These are phyloP conservation scores for Mycalesis mineus DNA, from an alignment of 2,888 invertebrate species.

Conservation along the genomic window DNA sequence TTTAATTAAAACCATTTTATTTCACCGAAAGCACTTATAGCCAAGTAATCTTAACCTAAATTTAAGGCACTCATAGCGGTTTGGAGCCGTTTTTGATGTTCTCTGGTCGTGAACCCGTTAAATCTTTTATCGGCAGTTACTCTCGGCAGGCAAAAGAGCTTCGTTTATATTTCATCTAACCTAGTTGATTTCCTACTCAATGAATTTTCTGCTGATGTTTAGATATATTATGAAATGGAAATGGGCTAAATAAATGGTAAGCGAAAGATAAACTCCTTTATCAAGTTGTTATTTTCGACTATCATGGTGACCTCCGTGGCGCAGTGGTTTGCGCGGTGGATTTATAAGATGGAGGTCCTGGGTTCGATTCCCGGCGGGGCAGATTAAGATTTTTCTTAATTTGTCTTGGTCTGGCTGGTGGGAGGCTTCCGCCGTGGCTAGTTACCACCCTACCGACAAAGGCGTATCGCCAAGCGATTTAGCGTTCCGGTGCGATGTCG, in stretches of 20 bases:
- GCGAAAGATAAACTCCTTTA: neutral
- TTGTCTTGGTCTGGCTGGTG: too few species aligned
- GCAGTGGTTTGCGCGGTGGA: too few species aligned
- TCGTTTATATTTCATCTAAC: conserved; percentile 46
- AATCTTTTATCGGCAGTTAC: conserved; percentile 55
- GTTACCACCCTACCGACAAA: too few species aligned
- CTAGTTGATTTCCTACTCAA: conserved; percentile 30
- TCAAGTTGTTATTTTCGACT: too few species aligned
- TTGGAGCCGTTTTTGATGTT: conserved; percentile 46
- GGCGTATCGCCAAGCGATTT: too few species aligned
- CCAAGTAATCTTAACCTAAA: conserved; percentile 39
- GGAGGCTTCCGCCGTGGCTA: too few species aligned
- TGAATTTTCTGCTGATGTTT: neutral
- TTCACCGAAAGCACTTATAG: conserved; percentile 28
- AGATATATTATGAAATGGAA: neutral
- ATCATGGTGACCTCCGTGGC: too few species aligned
- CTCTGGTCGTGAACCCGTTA: conserved; percentile 46
- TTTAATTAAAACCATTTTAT: conserved; percentile 33
- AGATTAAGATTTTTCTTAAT: too few species aligned
- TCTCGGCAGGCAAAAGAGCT: conserved; percentile 35
- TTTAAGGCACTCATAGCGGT: conserved; percentile 44
- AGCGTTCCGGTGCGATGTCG: too few species aligned
- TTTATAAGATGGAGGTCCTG: too few species aligned
- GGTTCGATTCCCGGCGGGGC: too few species aligned
- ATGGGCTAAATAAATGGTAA: neutral